These are phyloP conservation scores for Cryptocephalus moraei DNA, from an alignment of 2,888 invertebrate genomes.

Conservation along the genomic window DNA sequence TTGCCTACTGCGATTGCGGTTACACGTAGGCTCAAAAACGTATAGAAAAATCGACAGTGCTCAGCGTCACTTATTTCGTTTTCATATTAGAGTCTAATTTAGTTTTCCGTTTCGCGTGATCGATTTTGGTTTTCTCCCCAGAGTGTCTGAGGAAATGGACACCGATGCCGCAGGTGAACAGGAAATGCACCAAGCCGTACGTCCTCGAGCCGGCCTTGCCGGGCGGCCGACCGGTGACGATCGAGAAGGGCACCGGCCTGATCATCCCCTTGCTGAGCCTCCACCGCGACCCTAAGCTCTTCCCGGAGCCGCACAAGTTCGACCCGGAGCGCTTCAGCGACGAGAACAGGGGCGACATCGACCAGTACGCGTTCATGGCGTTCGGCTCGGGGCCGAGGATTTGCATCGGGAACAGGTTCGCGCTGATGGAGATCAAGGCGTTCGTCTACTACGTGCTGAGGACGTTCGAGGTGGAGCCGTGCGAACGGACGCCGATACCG, in stretches of 20 bases:
- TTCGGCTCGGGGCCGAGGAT: slow-evolving; percentile 43
- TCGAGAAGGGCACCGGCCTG: slow-evolving; percentile 25
- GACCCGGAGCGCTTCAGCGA: slow-evolving; percentile 32
- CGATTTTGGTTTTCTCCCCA: background rate
- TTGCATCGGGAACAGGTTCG: slow-evolving; percentile 39
- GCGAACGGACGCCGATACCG: slow-evolving; percentile 18
- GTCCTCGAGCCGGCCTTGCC: slow-evolving; percentile 21
- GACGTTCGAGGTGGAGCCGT: slow-evolving; percentile 22
- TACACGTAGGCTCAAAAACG: too few species aligned
- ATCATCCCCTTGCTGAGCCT: slow-evolving; percentile 30
- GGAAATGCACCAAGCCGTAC: slow-evolving; percentile 40
- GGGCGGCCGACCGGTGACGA: slow-evolving; percentile 15
- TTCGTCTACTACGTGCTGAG: slow-evolving; percentile 21
- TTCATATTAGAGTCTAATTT: too few species aligned
- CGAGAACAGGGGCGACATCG: slow-evolving; percentile 32
- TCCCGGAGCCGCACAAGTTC: slow-evolving; percentile 36
- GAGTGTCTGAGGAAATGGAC: background rate
- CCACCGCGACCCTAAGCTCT: slow-evolving; percentile 35
- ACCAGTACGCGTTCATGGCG: slow-evolving; percentile 40
- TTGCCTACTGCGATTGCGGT: too few species aligned
- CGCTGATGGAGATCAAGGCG: slow-evolving; percentile 31
- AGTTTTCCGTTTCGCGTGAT: too few species aligned
- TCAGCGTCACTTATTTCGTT: too few species aligned
- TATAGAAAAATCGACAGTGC: too few species aligned
- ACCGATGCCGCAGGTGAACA: slow-evolving; percentile 4